These are phyloP conservation scores for Drosophila nannoptera DNA, from an alignment of 1,140 invertebrate species.

Conservation along the genomic window DNA sequence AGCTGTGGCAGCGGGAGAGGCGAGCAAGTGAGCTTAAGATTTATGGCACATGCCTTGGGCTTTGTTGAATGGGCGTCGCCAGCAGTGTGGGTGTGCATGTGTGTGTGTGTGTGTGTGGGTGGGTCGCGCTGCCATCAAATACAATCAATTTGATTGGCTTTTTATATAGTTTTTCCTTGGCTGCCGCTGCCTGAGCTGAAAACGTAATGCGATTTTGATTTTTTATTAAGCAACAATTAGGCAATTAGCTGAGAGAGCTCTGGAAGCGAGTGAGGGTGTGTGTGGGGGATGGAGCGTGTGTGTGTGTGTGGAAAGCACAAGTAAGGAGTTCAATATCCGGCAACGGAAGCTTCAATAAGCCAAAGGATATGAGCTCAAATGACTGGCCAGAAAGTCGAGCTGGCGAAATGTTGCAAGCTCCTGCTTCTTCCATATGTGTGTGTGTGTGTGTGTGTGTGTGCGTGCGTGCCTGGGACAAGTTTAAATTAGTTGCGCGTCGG, in stretches of 20 bases:
- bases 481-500: slow-evolving; percentile 66
- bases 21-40: slow-evolving; percentile 65
- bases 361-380: slow-evolving; percentile 64
- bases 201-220: slow-evolving; percentile 66
- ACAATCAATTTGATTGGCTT: slow-evolving; percentile 75
- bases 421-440: slow-evolving; percentile 27
- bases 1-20: neutral
- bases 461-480: slow-evolving; percentile 41
- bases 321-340: slow-evolving; percentile 68
- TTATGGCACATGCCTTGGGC: slow-evolving; percentile 59
- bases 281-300: neutral
- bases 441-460: slow-evolving; percentile 18
- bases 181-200: neutral
- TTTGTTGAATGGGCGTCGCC: slow-evolving; percentile 11
- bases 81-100: neutral
- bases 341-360: slow-evolving; percentile 62
- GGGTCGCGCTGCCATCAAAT: slow-evolving; percentile 55
- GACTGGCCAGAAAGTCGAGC: slow-evolving; percentile 52
- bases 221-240: slow-evolving; percentile 60
- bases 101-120: neutral
- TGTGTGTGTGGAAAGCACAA: slow-evolving; percentile 22
- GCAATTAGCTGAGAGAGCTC: slow-evolving; percentile 48
- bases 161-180: slow-evolving; percentile 21
- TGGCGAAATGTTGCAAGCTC: slow-evolving; percentile 31
- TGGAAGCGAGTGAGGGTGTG: neutral